Evolutionary conservation across 2,113 vertebrate genomes (phyloP), one percentile per base, ranked within the genome.

Genomic region (Acrocephalus kingi): DNA sequence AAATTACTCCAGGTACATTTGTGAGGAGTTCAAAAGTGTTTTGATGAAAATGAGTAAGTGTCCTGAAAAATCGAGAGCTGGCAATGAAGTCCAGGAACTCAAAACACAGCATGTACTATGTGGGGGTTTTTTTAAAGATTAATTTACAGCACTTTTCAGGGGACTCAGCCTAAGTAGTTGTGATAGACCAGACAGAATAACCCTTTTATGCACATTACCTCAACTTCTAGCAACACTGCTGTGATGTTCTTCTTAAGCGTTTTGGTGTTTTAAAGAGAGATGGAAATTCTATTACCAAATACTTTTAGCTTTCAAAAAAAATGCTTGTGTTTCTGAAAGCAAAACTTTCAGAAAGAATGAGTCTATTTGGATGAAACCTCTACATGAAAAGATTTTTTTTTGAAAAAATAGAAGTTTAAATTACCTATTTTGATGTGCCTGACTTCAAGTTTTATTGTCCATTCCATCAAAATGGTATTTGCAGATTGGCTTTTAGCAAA

Each of bases 51-150:
- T 51, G 5, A 76, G 41, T 7, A 9, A 5, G 13, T 66, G 69
- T 56, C 41, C 62, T 14, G 6, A 46, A 85, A 93, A 87, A 54
- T 33, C 45, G 62, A 62, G 22, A 72, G 31, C 27, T 63, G 24
- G 45, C 28, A 16, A 23, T 67, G 58, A 76, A 85, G 67, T 25
- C 33, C n/a, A 37, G 15, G 45, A 79, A 33, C 33, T 73, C 24
- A 54, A 37, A 91, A 55, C 0, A 0, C 22, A n/a, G 37, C 31
- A 24, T 27, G 14, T 59, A 19, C 41, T 59, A 4, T 33, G 33
- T 51, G 33, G 6, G 30, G 6, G n/a, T 23, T 63, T 63, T 87
- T 23, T 73, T 35, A 35, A 54, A 85, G 39, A 62, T 63, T 69
- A 78, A 89, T 84, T 83, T 77, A 45, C 49, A 87, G 18, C 22